These are phyloP conservation scores for Cacoxenus indagator DNA, from an alignment of 2,888 invertebrate species.

Conservation along the genomic window DNA sequence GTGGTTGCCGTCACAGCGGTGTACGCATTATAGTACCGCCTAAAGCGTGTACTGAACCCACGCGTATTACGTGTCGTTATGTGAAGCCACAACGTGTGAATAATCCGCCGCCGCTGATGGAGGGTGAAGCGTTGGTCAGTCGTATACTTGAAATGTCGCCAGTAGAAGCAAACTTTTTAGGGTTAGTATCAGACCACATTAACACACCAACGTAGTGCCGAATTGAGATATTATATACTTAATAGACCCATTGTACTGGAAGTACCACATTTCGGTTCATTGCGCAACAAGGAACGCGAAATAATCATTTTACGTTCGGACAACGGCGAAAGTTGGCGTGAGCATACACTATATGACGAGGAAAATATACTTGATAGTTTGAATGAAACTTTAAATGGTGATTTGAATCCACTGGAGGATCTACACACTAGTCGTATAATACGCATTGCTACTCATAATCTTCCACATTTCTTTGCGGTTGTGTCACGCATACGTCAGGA, in stretches of 20 bases:
- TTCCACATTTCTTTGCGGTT: slow-evolving; percentile 98
- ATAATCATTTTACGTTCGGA: slow-evolving; percentile 96
- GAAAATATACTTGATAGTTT: slow-evolving; percentile 93
- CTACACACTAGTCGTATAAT: slow-evolving; percentile 91
- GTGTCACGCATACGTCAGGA: slow-evolving; percentile 96
- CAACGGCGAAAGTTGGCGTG: slow-evolving; percentile 98
- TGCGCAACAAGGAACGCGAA: slow-evolving; percentile 94
- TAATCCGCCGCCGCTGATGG: slow-evolving; percentile 97
- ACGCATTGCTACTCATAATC: slow-evolving; percentile 94
- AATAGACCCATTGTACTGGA: slow-evolving; percentile 91
- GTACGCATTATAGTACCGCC: slow-evolving; percentile 97
- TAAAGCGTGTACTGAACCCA: slow-evolving; percentile 94
- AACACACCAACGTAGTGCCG: neutral
- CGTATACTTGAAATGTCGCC: slow-evolving; percentile 96
- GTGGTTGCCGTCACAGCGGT: slow-evolving; percentile 97
- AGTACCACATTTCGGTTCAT: slow-evolving; percentile 97
- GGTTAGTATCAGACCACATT: slow-evolving; percentile 74
- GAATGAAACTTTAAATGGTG: slow-evolving; percentile 79
- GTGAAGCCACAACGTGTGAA: slow-evolving; percentile 76
- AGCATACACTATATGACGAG: slow-evolving; percentile 88
- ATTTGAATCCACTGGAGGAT: slow-evolving; percentile 80
- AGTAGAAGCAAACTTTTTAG: slow-evolving; percentile 94
- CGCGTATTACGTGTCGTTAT: slow-evolving; percentile 95
- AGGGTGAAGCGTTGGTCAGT: slow-evolving; percentile 97
- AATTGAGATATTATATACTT: neutral